phyloP scores from a whole-genome alignment of 1,140 invertebrate genomes.

The Drosophila funebris region DNA sequence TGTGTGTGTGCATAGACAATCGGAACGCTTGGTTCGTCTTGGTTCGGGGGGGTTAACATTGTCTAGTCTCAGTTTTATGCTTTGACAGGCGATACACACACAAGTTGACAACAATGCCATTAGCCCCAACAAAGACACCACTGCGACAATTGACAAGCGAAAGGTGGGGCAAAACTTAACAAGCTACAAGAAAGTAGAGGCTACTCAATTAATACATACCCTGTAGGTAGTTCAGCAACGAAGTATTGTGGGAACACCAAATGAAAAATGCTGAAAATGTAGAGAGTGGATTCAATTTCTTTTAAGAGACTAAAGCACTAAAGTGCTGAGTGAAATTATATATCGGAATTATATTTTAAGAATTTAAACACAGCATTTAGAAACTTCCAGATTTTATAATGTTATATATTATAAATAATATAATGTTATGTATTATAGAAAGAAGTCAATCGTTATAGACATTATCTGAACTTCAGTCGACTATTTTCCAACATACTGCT shows the following conservation, averaged over 20 bases:
- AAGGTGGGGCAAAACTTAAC: constrained; percentile 1
- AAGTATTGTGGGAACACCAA: neutral
- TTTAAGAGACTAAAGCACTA: too few species aligned
- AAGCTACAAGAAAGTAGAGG: neutral
- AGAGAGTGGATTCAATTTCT: too few species aligned
- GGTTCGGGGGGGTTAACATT: constrained; percentile 43
- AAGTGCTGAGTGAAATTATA: too few species aligned
- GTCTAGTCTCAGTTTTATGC: constrained; percentile 64
- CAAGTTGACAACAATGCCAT: constrained; percentile 75
- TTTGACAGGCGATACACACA: constrained; percentile 68
- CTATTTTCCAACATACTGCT: neutral
- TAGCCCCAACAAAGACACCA: constrained; percentile 63
- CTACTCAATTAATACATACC: neutral
- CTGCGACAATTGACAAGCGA: constrained; percentile 65
- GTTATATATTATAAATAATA: too few species aligned
- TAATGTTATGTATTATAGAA: too few species aligned
- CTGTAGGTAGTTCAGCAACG: neutral
- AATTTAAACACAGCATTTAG: too few species aligned
- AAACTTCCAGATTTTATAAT: too few species aligned
- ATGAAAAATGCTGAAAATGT: too few species aligned
- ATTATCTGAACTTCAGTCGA: too few species aligned
- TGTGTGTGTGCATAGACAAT: constrained; percentile 51
- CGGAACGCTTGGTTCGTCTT: constrained; percentile 15
- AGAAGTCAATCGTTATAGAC: too few species aligned
- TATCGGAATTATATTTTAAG: too few species aligned